Evolutionary conservation across 2,888 invertebrate species (phyloP).

Genomic region (Hyalella azteca): DNA sequence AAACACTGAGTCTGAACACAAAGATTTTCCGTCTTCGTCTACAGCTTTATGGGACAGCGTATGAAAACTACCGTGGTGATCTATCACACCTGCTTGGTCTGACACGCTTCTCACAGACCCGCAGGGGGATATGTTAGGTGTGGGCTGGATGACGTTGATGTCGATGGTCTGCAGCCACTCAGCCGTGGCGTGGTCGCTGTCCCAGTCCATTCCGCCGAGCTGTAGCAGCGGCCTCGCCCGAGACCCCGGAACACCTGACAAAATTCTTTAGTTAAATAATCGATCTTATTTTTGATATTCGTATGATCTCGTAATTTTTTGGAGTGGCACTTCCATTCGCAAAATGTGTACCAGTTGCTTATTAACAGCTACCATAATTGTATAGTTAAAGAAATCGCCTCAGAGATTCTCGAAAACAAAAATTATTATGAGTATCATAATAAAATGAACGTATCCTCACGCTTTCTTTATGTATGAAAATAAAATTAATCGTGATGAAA

Average conservation of each 20-base stretch:
- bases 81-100: conserved; percentile 74
- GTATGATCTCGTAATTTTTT: neutral
- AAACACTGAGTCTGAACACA: conserved; percentile 82
- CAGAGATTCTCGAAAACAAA: too few species aligned
- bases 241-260: conserved; percentile 1
- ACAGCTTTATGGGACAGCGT: conserved; percentile 39
- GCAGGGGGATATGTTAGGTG: conserved; percentile 83
- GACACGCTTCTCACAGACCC: conserved; percentile 63
- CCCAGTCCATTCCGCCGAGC: conserved; percentile 59
- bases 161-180: conserved; percentile 72
- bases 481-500: too few species aligned
- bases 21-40: conserved; percentile 69
- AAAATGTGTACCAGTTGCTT: too few species aligned
- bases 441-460: too few species aligned
- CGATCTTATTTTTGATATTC: too few species aligned
- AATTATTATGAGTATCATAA: too few species aligned
- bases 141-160: conserved; percentile 75
- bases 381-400: too few species aligned
- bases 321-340: neutral
- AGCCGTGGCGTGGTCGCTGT: conserved; percentile 62
- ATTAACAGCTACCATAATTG: too few species aligned
- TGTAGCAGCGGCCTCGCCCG: conserved; percentile 62
- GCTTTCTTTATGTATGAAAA: too few species aligned
- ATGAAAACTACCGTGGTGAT: conserved; percentile 65
- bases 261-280: neutral